Evolutionary conservation across 2,113 vertebrate species (phyloP).

Genomic region (Apaloderma vittatum): DNA sequence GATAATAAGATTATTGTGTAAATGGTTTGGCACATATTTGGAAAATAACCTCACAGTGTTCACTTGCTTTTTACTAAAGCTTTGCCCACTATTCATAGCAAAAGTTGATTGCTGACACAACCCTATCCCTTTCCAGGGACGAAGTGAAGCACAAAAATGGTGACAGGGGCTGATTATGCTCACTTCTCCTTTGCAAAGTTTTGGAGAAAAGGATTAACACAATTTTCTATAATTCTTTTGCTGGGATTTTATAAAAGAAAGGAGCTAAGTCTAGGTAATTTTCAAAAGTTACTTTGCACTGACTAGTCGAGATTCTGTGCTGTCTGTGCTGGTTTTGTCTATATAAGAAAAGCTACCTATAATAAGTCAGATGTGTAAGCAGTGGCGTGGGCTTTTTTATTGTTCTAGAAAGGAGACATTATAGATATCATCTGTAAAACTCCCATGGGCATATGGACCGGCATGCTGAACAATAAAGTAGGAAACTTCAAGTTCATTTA

Average conservation of each 20-base stretch:
- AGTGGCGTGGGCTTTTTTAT: not conserved
- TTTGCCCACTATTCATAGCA: not conserved
- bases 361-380: not conserved
- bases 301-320: not conserved
- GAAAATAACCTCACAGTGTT: not conserved
- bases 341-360: not conserved
- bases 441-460: slow-evolving; percentile 95
- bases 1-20: not conserved
- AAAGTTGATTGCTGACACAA: not conserved
- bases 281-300: not conserved
- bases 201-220: not conserved
- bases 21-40: not conserved
- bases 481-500: slow-evolving; percentile 98
- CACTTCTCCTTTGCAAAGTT: accelerated
- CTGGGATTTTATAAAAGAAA: not conserved
- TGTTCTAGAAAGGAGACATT: slow-evolving; percentile 88
- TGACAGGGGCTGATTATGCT: not conserved
- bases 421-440: slow-evolving; percentile 94
- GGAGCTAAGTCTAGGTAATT: not conserved
- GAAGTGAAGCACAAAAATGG: not conserved
- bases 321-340: not conserved
- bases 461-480: slow-evolving; percentile 88
- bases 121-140: not conserved
- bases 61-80: not conserved
- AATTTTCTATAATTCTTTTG: not conserved